These are phyloP conservation scores for Sceloporus undulatus DNA, from an alignment of 2,113 vertebrate genomes.

Conservation along the genomic window DNA sequence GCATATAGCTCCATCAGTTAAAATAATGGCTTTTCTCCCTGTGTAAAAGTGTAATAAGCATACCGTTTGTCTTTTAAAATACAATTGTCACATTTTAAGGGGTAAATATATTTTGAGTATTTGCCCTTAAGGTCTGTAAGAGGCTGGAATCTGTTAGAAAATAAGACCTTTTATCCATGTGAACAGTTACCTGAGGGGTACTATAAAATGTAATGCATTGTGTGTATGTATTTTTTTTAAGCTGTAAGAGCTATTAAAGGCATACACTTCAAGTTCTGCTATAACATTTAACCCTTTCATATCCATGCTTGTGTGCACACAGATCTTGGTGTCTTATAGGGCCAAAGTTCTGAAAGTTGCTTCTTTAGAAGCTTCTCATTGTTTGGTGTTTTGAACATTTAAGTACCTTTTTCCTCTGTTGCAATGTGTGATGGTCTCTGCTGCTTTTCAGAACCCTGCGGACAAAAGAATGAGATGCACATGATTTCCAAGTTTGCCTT, in stretches of 20 bases:
- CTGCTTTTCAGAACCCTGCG: not conserved
- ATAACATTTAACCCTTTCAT: slow-evolving; percentile 38
- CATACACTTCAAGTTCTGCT: slow-evolving; percentile 55
- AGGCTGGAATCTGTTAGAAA: slow-evolving; percentile 69
- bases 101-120: slow-evolving; percentile 73
- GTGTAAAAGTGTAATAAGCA: slow-evolving; percentile 69
- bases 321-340: not conserved
- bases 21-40: slow-evolving; percentile 68
- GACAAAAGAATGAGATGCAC: not conserved
- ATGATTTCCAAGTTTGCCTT: not conserved
- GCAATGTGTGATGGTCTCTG: not conserved
- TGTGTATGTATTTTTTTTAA: slow-evolving; percentile 46
- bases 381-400: not conserved
- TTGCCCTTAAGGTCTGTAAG: slow-evolving; percentile 73
- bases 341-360: not conserved
- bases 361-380: not conserved
- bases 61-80: slow-evolving; percentile 79
- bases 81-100: slow-evolving; percentile 78
- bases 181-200: slow-evolving; percentile 74
- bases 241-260: slow-evolving; percentile 68
- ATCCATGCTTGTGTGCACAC: not conserved
- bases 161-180: slow-evolving; percentile 77
- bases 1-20: slow-evolving; percentile 67
- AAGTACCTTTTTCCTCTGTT: not conserved
- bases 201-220: slow-evolving; percentile 68